These are phyloP conservation scores for Polyommatus iphigenia DNA, from an alignment of 2,888 invertebrate species.

Conservation along the genomic window DNA sequence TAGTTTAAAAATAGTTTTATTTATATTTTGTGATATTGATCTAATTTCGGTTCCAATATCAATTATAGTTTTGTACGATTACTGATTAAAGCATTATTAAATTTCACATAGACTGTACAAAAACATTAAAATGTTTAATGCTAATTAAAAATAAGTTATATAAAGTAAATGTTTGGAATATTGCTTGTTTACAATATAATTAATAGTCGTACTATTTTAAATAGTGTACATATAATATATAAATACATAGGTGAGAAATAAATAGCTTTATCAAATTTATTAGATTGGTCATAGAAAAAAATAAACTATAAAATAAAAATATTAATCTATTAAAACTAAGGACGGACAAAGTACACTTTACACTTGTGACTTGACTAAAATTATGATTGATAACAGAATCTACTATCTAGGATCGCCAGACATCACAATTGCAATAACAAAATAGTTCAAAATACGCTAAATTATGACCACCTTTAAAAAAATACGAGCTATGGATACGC, in stretches of 20 bases:
- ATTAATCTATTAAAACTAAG: slow-evolving; percentile 23
- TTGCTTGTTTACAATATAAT: background rate
- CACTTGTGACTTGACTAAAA: background rate
- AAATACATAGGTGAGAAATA: background rate
- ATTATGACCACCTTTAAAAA: too few relatives aligned
- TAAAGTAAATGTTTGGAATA: background rate
- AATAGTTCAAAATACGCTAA: too few relatives aligned
- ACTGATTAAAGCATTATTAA: slow-evolving; percentile 28
- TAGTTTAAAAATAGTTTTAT: slow-evolving; percentile 19
- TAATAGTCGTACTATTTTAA: slow-evolving; percentile 10
- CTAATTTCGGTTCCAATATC: background rate
- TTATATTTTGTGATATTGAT: slow-evolving; percentile 19
- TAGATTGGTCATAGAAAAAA: background rate
- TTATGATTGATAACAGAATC: background rate
- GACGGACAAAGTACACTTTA: slow-evolving; percentile 14
- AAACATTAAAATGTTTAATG: slow-evolving; percentile 14
- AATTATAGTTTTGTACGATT: slow-evolving; percentile 27
- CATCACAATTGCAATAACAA: background rate
- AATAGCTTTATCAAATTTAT: background rate
- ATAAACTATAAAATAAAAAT: slow-evolving; percentile 1
- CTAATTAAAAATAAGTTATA: background rate
- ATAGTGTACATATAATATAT: background rate
- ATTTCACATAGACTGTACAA: slow-evolving; percentile 2
- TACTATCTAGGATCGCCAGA: background rate
- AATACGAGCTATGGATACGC: too few relatives aligned